Evolutionary conservation across 2,797 vertebrate genomes (phyloP), one percentile per base, ranked within the genome.

Genomic region (Philypnodon macrostomus): DNA sequence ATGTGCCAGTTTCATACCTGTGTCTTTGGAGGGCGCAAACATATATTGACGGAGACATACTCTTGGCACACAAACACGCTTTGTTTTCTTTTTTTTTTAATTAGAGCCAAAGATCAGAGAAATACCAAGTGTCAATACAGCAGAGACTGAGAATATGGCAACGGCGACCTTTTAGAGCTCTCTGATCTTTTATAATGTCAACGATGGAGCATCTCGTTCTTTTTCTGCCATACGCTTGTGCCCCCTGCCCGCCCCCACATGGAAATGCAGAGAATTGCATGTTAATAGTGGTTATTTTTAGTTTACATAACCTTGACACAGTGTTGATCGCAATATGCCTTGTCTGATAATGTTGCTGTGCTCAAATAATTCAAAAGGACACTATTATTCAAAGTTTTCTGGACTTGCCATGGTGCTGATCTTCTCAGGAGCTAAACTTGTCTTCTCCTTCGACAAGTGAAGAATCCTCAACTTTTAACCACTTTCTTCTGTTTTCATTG

Each of bases 111-210:
- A 89, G 85, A 88, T 88, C 84, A 88, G 80, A 87, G 85, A 88
- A 89, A 89, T 89, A 84, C 85, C 88, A 88, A 85, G 81, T 88
- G 88, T 89, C 87, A 87, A 84, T 80, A 85, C 80, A 49, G 41
- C 75, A 11, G 79, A 84, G 80, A 73, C 79, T 80, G 79, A 81
- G 83, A 83, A 84, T 84, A 85, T 85, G 81, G 85, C 85, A 85
- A 80, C 75, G 7, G 56, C 61, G 80, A 88, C 88, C 88, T 89
- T 89, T 88, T 72, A 81, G 75, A 87, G 73, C 81, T 75, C 73
- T 73, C 67, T 87, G 85, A 87, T 87, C 86, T 87, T 88, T 88
- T 79, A 86, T 83, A 89, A 89, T 88, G 85, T 88, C 88, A 89
- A 69, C 69, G 52, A 77, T 70, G 79, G 79, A 83, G 77, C 71